phyloP scores from a whole-genome alignment of 1,140 invertebrate species.

The Antheraea mylitta region DNA sequence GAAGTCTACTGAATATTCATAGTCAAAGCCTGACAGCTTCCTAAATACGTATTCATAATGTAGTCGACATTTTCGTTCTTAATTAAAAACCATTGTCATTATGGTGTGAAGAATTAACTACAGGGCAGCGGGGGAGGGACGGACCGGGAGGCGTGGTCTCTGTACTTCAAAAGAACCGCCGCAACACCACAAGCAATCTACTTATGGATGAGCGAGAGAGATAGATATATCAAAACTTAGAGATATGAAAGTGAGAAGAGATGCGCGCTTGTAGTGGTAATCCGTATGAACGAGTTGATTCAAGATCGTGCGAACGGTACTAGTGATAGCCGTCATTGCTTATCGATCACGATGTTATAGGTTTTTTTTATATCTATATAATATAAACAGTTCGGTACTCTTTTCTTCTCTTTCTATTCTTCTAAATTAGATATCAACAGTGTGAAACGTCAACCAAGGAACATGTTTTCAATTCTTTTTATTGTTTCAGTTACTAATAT shows the following conservation, averaged over 20 bases:
- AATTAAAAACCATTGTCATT: slow-evolving; percentile 75
- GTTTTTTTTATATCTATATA: background rate
- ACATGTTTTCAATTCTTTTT: too few species aligned
- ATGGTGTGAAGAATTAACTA: slow-evolving; percentile 71
- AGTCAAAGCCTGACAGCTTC: slow-evolving; percentile 2
- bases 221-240: slow-evolving; percentile 13
- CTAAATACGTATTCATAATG: slow-evolving; percentile 18
- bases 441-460: too few species aligned
- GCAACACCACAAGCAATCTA: slow-evolving; percentile 45
- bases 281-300: slow-evolving; percentile 64
- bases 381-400: too few species aligned
- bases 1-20: too few species aligned
- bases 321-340: slow-evolving; percentile 38
- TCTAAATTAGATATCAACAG: too few species aligned
- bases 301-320: slow-evolving; percentile 62
- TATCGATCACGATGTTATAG: slow-evolving; percentile 28
- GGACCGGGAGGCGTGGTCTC: slow-evolving; percentile 49
- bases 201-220: slow-evolving; percentile 48
- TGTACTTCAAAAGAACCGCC: slow-evolving; percentile 65
- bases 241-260: slow-evolving; percentile 36
- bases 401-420: too few species aligned
- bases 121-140: slow-evolving; percentile 34
- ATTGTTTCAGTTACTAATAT: too few species aligned
- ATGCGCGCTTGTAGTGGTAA: slow-evolving; percentile 57
- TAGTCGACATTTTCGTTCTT: slow-evolving; percentile 48